phyloP scores from a whole-genome alignment of 2,888 invertebrate species.

The Onchidella celtica region DNA sequence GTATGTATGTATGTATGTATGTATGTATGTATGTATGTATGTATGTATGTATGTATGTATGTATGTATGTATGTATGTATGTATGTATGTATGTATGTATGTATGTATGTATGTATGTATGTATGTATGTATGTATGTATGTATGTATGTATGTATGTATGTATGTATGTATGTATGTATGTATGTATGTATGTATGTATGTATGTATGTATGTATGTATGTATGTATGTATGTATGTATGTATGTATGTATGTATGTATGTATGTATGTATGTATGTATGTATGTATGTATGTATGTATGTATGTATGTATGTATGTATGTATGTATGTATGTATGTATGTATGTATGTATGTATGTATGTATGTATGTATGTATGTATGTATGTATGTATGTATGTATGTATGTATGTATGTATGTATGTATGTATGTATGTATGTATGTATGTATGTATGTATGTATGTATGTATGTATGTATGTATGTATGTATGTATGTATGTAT shows the following conservation, averaged over 20 bases:
- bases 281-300: slow-evolving; percentile 25
- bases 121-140: slow-evolving; percentile 8
- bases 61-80: slow-evolving; percentile 14
- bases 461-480: too few species aligned
- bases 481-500: too few species aligned
- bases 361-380: slow-evolving; percentile 2
- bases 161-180: slow-evolving; percentile 18
- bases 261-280: not conserved
- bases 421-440: too few species aligned
- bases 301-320: slow-evolving; percentile 9
- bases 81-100: slow-evolving; percentile 10
- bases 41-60: slow-evolving; percentile 1
- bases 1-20: slow-evolving; percentile 1
- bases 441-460: too few species aligned
- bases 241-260: slow-evolving; percentile 12
- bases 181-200: not conserved
- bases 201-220: not conserved
- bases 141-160: not conserved
- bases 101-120: slow-evolving; percentile 1
- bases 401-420: too few species aligned
- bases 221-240: not conserved
- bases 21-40: slow-evolving; percentile 15
- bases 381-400: too few species aligned
- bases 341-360: slow-evolving; percentile 21
- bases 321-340: slow-evolving; percentile 22